These are phyloP conservation scores for Donacobius atricapilla DNA, from an alignment of 2,113 vertebrate species.

Conservation along the genomic window DNA sequence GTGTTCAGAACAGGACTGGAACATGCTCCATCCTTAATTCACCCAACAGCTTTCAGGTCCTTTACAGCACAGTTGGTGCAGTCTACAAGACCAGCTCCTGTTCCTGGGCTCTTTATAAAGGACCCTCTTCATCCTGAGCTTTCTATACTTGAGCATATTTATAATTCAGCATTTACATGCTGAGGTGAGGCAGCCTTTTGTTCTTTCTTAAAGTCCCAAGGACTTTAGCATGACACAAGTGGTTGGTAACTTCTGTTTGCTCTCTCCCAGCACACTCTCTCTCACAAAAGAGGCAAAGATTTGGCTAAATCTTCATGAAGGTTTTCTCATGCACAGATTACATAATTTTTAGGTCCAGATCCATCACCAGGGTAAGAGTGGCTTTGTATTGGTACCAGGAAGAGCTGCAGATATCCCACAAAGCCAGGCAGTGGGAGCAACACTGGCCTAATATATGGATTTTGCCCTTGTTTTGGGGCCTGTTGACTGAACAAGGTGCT, in stretches of 20 bases:
- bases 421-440: not conserved
- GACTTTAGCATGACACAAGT: not conserved
- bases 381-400: not conserved
- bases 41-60: constrained; percentile 44
- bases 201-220: constrained; percentile 35
- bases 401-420: not conserved
- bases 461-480: not conserved
- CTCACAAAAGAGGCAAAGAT: not conserved
- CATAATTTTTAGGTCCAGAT: not conserved
- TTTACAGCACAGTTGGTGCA: constrained; percentile 20
- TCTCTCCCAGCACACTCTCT: not conserved
- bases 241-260: not conserved
- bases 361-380: not conserved
- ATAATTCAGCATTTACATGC: not conserved
- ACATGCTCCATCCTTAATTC: constrained; percentile 63
- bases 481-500: not conserved
- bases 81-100: constrained; percentile 58
- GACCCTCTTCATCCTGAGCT: constrained; percentile 43
- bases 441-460: not conserved
- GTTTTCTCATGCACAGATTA: not conserved
- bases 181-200: constrained; percentile 16
- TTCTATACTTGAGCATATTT: not conserved
- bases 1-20: constrained; percentile 39
- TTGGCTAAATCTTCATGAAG: not conserved
- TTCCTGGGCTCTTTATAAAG: constrained; percentile 40